Evolutionary conservation across 2,888 invertebrate genomes (phyloP).

Genomic region (Periphyllus acericola): DNA sequence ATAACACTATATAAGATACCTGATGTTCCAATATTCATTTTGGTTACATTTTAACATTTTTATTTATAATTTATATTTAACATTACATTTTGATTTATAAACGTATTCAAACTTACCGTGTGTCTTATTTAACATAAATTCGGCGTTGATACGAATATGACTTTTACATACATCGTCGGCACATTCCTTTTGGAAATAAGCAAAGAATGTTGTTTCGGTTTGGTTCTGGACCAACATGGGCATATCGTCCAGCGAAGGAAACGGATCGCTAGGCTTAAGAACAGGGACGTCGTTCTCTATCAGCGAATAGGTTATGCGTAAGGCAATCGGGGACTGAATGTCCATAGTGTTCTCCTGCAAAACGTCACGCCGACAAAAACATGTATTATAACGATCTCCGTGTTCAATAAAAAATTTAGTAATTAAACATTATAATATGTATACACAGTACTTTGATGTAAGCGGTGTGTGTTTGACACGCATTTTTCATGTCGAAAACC

Average conservation of each 20-base stretch:
- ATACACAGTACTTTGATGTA: slow-evolving; percentile 75
- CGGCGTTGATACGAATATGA: slow-evolving; percentile 76
- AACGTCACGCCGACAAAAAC: not conserved
- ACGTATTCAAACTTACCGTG: slow-evolving; percentile 68
- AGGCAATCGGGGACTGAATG: slow-evolving; percentile 86
- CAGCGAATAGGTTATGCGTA: slow-evolving; percentile 81
- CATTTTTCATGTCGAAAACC: slow-evolving; percentile 66
- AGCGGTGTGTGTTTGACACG: slow-evolving; percentile 82
- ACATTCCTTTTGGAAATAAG: slow-evolving; percentile 91
- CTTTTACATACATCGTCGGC: slow-evolving; percentile 86
- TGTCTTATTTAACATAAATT: slow-evolving; percentile 69
- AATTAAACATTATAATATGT: too few species aligned
- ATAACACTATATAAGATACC: too few species aligned
- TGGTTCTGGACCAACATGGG: slow-evolving; percentile 90
- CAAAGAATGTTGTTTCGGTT: slow-evolving; percentile 82
- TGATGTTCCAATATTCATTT: too few species aligned
- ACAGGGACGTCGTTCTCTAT: slow-evolving; percentile 75
- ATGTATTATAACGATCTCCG: not conserved
- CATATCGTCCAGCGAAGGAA: slow-evolving; percentile 80
- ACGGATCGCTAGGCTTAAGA: slow-evolving; percentile 68
- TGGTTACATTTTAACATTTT: too few species aligned
- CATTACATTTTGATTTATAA: too few species aligned
- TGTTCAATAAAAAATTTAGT: not conserved
- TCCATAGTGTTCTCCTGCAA: slow-evolving; percentile 82
- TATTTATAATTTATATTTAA: too few species aligned